A percentile compares a stretch with the other conserved stretches of the same genome.
phyloP scores from a whole-genome alignment of 2,888 invertebrate genomes.

The Trichopoda pennipes region DNA sequence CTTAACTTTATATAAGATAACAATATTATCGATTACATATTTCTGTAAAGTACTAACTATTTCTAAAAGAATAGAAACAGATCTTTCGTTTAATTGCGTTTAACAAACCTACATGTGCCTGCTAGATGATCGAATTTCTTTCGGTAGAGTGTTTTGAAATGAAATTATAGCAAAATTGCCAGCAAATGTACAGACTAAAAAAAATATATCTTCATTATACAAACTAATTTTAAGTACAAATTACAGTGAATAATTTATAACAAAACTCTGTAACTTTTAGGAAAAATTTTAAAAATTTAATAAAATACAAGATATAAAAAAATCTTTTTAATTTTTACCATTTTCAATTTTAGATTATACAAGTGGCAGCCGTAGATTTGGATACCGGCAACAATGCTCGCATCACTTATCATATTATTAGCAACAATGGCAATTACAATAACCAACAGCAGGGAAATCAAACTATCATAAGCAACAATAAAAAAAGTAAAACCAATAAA shows the following conservation, averaged over 20 bases:
- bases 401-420: constrained; percentile 90
- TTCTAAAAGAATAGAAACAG: too few species aligned
- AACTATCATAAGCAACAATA: constrained; percentile 60
- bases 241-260: not conserved
- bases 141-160: constrained; percentile 20
- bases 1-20: too few species aligned
- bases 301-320: constrained; percentile 7
- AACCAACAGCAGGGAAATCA: constrained; percentile 74
- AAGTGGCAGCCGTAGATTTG: constrained; percentile 93
- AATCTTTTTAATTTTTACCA: constrained; percentile 37
- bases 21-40: too few species aligned
- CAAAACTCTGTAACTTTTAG: constrained; percentile 27
- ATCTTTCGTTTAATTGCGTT: too few species aligned
- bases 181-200: too few species aligned
- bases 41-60: too few species aligned
- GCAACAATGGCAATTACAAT: constrained; percentile 70
- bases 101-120: too few species aligned
- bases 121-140: not conserved
- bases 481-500: constrained; percentile 59
- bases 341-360: constrained; percentile 85
- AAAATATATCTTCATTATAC: constrained; percentile 18
- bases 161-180: not conserved
- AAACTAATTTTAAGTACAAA: not conserved
- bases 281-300: constrained; percentile 49
- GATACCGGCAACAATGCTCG: constrained; percentile 98